Evolutionary conservation across 2,797 vertebrate genomes (phyloP).

Genomic region (Meda fulgida): DNA sequence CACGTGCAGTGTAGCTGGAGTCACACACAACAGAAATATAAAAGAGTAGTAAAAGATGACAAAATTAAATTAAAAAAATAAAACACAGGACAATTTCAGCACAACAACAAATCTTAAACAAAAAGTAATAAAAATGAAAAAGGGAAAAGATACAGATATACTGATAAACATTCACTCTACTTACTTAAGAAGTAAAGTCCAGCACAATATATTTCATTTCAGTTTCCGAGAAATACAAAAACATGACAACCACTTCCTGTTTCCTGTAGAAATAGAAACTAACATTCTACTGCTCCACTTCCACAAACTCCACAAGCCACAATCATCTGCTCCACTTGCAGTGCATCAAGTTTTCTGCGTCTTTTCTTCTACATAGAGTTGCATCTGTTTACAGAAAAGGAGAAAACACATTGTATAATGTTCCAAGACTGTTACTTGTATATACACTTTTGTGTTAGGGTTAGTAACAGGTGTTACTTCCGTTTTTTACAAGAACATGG

Average conservation of each 20-base stretch:
- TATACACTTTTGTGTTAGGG: too few relatives aligned
- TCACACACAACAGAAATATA: not conserved
- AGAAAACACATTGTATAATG: not conserved
- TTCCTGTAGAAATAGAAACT: too few relatives aligned
- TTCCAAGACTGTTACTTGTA: not conserved
- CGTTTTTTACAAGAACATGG: not conserved
- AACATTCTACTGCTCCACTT: too few relatives aligned
- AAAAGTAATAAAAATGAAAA: not conserved
- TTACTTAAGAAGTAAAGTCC: not conserved
- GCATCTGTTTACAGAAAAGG: constrained; percentile 82
- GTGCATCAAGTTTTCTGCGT: constrained; percentile 79
- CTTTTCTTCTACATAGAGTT: constrained; percentile 94
- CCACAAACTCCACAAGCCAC: too few relatives aligned
- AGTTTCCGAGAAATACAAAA: too few relatives aligned
- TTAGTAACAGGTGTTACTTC: too few relatives aligned
- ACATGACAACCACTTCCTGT: not conserved
- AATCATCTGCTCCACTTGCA: not conserved
- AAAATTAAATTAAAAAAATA: not conserved
- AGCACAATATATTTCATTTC: not conserved
- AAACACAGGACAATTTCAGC: not conserved
- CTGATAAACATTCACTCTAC: constrained; percentile 4
- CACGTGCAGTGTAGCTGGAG: not conserved
- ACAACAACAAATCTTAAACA: not conserved
- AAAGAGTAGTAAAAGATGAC: not conserved
- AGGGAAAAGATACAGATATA: not conserved